phyloP scores from a whole-genome alignment of 2,888 invertebrate species.

The Xanthia icteritia region DNA sequence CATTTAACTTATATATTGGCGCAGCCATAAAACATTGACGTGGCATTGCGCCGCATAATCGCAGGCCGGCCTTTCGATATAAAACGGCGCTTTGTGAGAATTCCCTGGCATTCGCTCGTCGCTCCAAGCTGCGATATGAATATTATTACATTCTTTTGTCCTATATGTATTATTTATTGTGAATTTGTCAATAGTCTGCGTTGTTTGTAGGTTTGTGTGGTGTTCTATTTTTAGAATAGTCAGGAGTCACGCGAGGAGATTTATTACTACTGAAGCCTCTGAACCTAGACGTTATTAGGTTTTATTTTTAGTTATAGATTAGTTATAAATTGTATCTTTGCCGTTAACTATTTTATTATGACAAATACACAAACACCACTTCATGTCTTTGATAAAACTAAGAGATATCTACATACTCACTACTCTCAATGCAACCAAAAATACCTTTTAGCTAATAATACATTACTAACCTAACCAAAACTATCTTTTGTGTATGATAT shows the following conservation, averaged over 20 bases:
- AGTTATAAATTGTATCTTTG: not conserved
- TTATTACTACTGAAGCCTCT: not conserved
- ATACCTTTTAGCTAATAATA: not conserved
- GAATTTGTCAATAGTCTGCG: constrained; percentile 40
- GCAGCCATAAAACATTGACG: constrained; percentile 54
- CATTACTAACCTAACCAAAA: not conserved
- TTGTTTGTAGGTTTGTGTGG: constrained; percentile 15
- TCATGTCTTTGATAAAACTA: not conserved
- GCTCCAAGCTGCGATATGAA: constrained; percentile 58
- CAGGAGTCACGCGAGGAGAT: constrained; percentile 14
- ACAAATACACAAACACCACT: not conserved
- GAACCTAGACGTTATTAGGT: not conserved
- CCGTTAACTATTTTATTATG: not conserved
- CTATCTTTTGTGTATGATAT: not conserved
- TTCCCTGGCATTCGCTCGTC: constrained; percentile 55
- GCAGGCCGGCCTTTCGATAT: constrained; percentile 50
- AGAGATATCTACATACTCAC: not conserved
- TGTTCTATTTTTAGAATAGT: constrained; percentile 27
- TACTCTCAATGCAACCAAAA: not conserved
- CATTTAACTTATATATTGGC: constrained; percentile 48
- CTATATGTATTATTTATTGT: constrained; percentile 54
- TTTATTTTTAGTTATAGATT: not conserved
- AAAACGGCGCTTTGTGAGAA: constrained; percentile 50
- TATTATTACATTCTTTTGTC: constrained; percentile 64
- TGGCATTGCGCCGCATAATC: constrained; percentile 54